phyloP scores from a whole-genome alignment of 2,113 vertebrate species.

The Channa argus region DNA sequence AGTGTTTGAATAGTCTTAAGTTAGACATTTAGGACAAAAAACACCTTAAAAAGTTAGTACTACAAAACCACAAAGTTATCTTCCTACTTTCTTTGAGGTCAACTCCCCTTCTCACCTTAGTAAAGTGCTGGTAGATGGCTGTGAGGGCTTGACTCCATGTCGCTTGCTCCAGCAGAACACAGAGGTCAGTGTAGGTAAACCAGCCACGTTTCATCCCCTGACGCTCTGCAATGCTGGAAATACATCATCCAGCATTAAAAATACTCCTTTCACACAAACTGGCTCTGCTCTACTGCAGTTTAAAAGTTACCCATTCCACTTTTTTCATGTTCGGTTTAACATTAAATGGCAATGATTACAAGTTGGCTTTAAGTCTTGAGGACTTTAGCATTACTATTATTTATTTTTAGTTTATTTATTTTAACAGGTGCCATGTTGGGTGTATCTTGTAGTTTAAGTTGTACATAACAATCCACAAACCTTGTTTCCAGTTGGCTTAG shows the following conservation, averaged over 20 bases:
- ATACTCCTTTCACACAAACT: background rate
- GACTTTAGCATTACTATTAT: no score
- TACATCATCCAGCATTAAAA: background rate
- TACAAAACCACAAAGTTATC: no score
- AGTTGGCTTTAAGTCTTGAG: no score
- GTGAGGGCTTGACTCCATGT: constrained; percentile 89
- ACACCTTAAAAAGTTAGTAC: no score
- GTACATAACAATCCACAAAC: constrained; percentile 76
- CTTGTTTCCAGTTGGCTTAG: constrained; percentile 91
- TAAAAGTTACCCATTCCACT: no score
- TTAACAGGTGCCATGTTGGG: no score
- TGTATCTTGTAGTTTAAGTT: background rate
- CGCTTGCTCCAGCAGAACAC: constrained; percentile 93
- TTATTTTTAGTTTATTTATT: no score
- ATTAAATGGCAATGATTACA: no score
- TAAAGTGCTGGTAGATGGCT: constrained; percentile 90
- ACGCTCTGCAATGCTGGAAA: constrained; percentile 89
- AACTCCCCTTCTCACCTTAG: constrained; percentile 84
- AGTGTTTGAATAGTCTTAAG: background rate
- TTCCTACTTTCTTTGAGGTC: no score
- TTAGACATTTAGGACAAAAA: background rate
- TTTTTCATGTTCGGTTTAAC: no score
- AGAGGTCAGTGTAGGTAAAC: constrained; percentile 97
- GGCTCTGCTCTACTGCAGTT: no score
- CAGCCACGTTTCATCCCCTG: constrained; percentile 94